Conservation (phyloP, 64 coral and sea anemone genomes). For the Dendrophyllia cribrosa region DNA sequence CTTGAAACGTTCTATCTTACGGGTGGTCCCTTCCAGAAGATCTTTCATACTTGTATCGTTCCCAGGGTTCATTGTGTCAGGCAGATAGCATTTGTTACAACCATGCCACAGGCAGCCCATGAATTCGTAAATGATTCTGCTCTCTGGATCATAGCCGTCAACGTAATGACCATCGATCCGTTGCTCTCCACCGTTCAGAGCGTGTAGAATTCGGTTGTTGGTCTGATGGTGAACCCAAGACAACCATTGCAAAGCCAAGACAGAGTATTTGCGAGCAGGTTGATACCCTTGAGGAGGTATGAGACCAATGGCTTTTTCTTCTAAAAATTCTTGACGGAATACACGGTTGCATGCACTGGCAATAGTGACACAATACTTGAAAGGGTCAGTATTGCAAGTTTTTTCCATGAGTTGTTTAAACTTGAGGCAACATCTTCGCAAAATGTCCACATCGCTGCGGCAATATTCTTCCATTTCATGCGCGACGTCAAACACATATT, state of each 20-base stretch:
- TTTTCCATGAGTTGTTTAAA: slow-evolving; percentile 32
- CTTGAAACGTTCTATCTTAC: not conserved
- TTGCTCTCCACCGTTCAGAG: no score
- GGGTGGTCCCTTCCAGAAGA: not conserved
- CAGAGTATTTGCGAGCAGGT: not conserved
- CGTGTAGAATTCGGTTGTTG: slow-evolving; percentile 51
- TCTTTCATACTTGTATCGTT: slow-evolving; percentile 31
- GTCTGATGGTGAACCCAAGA: not conserved
- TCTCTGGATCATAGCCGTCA: no score
- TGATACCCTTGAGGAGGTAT: slow-evolving; percentile 35
- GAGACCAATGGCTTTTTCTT: slow-evolving; percentile 1
- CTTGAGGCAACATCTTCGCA: slow-evolving; percentile 6
- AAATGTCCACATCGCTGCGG: slow-evolving; percentile 53
- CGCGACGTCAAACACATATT: slow-evolving; percentile 15
- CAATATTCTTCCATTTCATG: slow-evolving; percentile 61
- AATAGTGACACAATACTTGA: slow-evolving; percentile 27
- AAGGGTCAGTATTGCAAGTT: slow-evolving; percentile 18
- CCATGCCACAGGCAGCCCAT: slow-evolving; percentile 42
- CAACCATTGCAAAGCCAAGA: slow-evolving; percentile 52
- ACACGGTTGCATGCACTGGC: slow-evolving; percentile 42
- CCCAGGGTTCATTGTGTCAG: slow-evolving; percentile 39
- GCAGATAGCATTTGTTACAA: slow-evolving; percentile 23
- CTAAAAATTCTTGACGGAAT: slow-evolving; percentile 19
- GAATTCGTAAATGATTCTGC: no score
- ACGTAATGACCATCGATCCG: no score